Conservation (phyloP, 2,113 vertebrate genomes). For the Ceyx margarethae region DNA sequence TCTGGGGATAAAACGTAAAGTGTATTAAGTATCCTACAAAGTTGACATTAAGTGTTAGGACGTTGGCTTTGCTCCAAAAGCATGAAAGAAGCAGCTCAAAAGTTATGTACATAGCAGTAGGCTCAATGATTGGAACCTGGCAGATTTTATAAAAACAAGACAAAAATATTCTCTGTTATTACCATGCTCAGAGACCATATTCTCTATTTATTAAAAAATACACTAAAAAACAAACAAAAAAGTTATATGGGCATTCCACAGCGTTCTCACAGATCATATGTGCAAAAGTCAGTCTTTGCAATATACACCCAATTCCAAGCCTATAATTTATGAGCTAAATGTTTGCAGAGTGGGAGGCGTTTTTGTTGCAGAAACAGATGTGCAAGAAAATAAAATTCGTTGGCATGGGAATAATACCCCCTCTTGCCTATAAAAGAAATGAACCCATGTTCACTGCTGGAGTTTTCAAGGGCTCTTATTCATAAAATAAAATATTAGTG, state of each 20-base stretch:
- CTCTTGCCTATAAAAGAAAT: slow-evolving; percentile 69
- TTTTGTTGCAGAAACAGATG: slow-evolving; percentile 71
- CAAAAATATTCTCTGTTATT: slow-evolving; percentile 67
- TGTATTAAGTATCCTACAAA: slow-evolving; percentile 68
- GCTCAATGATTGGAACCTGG: slow-evolving; percentile 55
- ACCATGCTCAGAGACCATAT: slow-evolving; percentile 57
- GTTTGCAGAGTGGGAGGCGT: slow-evolving; percentile 51
- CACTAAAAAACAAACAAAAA: slow-evolving; percentile 57
- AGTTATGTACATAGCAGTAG: slow-evolving; percentile 56
- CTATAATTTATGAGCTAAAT: slow-evolving; percentile 71
- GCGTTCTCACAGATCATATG: slow-evolving; percentile 57
- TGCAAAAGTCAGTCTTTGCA: slow-evolving; percentile 57
- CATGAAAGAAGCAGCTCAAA: slow-evolving; percentile 63
- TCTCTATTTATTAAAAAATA: slow-evolving; percentile 69
- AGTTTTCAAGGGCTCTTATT: slow-evolving; percentile 67
- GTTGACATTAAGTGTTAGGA: slow-evolving; percentile 67
- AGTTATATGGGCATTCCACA: slow-evolving; percentile 64
- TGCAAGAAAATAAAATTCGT: slow-evolving; percentile 68
- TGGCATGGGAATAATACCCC: slow-evolving; percentile 66
- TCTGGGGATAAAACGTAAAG: slow-evolving; percentile 63
- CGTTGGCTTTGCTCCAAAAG: slow-evolving; percentile 59
- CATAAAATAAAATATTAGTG: slow-evolving; percentile 71
- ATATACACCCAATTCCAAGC: slow-evolving; percentile 65
- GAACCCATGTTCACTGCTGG: slow-evolving; percentile 57
- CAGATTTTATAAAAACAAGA: slow-evolving; percentile 67